Evolutionary conservation across 2,888 invertebrate genomes (phyloP).

Genomic region (Protophormia terraenovae): DNA sequence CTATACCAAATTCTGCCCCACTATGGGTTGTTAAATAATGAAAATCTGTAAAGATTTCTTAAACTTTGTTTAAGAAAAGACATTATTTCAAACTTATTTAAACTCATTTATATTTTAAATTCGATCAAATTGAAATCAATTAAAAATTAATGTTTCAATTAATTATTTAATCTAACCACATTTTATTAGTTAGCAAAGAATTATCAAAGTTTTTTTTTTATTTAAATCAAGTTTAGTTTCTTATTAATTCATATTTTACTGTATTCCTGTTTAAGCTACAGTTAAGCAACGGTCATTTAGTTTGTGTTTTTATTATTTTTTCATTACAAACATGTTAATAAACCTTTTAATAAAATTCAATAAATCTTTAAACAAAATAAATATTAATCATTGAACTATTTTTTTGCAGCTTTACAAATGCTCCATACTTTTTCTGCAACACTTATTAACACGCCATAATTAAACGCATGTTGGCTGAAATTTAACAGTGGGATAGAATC

Average conservation of each 20-base stretch:
- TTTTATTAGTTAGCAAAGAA: too few species aligned
- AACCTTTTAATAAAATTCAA: constrained; percentile 44
- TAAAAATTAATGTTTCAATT: too few species aligned
- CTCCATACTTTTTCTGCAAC: constrained; percentile 15
- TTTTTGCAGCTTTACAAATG: background rate
- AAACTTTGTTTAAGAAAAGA: too few species aligned
- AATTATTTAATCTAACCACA: too few species aligned
- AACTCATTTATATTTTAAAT: too few species aligned
- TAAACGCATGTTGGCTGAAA: background rate
- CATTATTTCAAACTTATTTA: too few species aligned
- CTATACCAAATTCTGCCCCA: too few species aligned
- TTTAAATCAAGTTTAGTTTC: background rate
- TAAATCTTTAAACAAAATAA: constrained; percentile 9
- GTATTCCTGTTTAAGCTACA: background rate
- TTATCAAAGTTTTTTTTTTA: too few species aligned
- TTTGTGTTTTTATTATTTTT: background rate
- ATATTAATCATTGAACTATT: constrained; percentile 10
- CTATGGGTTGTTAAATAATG: too few species aligned
- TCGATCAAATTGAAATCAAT: too few species aligned
- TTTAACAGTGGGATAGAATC: background rate
- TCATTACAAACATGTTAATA: constrained; percentile 17
- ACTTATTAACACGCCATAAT: constrained; percentile 31
- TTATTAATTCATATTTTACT: background rate
- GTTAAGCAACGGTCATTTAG: constrained; percentile 18
- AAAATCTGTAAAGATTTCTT: too few species aligned